Conservation (phyloP, 2,888 invertebrate genomes). For the Galerucella pusilla region DNA sequence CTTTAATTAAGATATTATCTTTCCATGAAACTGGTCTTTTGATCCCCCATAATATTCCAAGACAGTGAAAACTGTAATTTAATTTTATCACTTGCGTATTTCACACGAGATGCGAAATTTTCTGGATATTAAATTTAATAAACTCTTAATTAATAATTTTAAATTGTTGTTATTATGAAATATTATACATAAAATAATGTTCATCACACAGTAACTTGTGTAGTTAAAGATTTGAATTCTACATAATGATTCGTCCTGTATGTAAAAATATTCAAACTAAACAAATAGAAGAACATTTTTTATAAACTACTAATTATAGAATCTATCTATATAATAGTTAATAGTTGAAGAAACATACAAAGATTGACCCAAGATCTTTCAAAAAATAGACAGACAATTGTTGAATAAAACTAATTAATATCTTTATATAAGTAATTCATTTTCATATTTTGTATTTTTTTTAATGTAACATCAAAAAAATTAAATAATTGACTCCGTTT, state of each 20-base stretch:
- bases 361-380: background rate
- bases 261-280: slow-evolving; percentile 5
- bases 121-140: background rate
- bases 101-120: background rate
- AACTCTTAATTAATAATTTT: background rate
- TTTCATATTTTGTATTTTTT: background rate
- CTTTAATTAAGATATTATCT: no score
- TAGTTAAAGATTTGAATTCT: background rate
- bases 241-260: slow-evolving; percentile 5
- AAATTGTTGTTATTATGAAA: background rate
- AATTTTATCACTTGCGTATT: background rate
- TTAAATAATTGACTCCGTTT: background rate
- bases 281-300: background rate
- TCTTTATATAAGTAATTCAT: no score
- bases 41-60: background rate
- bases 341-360: slow-evolving; percentile 5
- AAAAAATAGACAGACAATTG: background rate
- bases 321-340: slow-evolving; percentile 10
- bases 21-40: background rate
- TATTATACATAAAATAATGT: no score
- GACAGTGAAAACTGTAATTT: slow-evolving; percentile 4
- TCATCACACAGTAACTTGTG: no score
- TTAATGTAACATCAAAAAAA: background rate
- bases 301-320: slow-evolving; percentile 1
- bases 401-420: background rate